phyloP scores from a whole-genome alignment of 2,797 vertebrate genomes.

The Callimico goeldii region DNA sequence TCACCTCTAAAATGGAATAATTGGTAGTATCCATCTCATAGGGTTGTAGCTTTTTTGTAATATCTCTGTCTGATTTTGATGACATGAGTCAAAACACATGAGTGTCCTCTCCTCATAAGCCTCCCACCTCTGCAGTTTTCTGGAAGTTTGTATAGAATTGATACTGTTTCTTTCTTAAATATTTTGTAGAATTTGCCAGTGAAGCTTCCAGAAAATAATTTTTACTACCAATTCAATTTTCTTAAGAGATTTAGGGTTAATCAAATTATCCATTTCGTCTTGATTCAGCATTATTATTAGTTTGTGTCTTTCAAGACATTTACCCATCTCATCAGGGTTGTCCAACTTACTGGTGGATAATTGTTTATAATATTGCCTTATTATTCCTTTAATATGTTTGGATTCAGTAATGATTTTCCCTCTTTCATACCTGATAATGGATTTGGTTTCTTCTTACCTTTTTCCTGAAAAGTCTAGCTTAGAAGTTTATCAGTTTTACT shows the following conservation, averaged over 20 bases:
- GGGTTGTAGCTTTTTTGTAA: neutral
- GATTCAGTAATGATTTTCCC: neutral
- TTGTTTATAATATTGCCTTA: neutral
- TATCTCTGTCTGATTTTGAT: neutral
- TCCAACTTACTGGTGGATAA: neutral
- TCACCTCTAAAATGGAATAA: neutral
- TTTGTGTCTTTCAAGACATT: neutral
- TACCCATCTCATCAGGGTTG: neutral
- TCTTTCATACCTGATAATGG: neutral
- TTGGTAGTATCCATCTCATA: neutral
- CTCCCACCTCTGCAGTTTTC: neutral
- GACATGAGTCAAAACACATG: neutral
- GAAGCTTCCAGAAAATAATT: neutral
- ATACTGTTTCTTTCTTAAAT: slow-evolving; percentile 23
- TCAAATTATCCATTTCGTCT: neutral
- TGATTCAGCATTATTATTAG: neutral
- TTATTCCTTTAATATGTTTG: slow-evolving; percentile 29
- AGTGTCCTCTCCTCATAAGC: neutral
- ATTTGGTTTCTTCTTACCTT: neutral
- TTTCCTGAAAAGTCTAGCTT: neutral
- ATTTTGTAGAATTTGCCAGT: neutral
- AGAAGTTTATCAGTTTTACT: neutral
- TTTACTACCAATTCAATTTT: slow-evolving; percentile 10
- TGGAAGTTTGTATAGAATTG: neutral
- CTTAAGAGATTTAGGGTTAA: neutral